Conservation (phyloP, 2,113 vertebrate genomes). For the Pipra filicauda region DNA sequence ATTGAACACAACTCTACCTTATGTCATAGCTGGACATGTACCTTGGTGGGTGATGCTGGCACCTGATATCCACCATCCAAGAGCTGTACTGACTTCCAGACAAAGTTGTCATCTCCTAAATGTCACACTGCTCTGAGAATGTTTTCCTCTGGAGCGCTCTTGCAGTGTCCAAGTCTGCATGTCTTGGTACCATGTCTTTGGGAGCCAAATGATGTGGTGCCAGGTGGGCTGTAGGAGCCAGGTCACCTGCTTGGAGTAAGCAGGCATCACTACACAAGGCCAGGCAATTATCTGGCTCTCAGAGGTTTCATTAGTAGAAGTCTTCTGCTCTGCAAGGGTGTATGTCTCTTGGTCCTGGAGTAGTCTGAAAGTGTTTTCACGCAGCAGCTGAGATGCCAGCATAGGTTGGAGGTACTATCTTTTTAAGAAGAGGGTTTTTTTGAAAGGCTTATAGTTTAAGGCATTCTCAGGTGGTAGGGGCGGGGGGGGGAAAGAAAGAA, state of each 20-base stretch:
- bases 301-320: not conserved
- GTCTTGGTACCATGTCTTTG: fast-evolving
- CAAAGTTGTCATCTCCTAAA: not conserved
- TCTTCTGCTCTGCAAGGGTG: fast-evolving
- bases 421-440: not conserved
- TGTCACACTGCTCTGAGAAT: not conserved
- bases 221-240: constrained; percentile 11
- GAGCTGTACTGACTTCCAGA: not conserved
- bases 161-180: not conserved
- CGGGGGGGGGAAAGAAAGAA: not conserved
- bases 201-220: not conserved
- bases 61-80: not conserved
- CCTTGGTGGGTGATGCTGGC: not conserved
- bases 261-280: not conserved
- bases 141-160: not conserved
- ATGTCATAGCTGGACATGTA: not conserved
- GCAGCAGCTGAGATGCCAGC: not conserved
- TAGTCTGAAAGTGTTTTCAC: not conserved
- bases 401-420: not conserved
- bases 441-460: not conserved
- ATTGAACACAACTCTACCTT: not conserved
- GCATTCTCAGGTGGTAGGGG: not conserved
- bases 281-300: constrained; percentile 19
- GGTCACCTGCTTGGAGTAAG: not conserved
- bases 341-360: not conserved